phyloP scores from a whole-genome alignment of 2,888 invertebrate genomes.

The Rotaria sp. region DNA sequence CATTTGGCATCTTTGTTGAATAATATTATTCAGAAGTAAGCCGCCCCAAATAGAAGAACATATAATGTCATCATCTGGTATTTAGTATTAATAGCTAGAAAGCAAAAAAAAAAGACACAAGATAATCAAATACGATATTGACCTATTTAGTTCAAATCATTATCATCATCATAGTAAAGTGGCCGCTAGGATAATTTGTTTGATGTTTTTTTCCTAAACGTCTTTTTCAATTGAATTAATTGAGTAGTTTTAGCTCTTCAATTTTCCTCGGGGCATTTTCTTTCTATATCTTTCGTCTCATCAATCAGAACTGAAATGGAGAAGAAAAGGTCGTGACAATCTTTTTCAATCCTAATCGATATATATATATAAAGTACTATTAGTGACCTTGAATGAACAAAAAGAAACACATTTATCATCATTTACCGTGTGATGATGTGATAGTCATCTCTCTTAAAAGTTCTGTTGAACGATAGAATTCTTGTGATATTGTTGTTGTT shows the following conservation, averaged over 20 bases:
- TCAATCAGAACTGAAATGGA: neutral
- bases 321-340: neutral
- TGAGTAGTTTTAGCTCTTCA: neutral
- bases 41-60: neutral
- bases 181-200: neutral
- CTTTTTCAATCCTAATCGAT: conserved; percentile 8
- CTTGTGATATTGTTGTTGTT: conserved; percentile 14
- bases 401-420: neutral
- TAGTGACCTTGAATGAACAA: neutral
- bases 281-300: conserved; percentile 1
- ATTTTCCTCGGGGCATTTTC: neutral
- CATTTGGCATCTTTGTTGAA: neutral
- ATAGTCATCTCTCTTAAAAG: conserved; percentile 3
- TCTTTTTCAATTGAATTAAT: conserved; percentile 11
- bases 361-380: neutral
- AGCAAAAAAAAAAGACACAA: neutral
- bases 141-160: neutral
- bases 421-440: neutral
- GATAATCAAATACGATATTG: neutral
- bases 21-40: neutral
- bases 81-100: neutral
- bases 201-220: conserved; percentile 8
- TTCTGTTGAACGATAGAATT: neutral
- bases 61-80: conserved; percentile 14
- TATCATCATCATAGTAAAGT: conserved; percentile 11